Evolutionary conservation across 35 echinoderm and acorn worm species (phyloP), one percentile per base, ranked within the genome.

Genomic region (Holothuria glaberrima): DNA sequence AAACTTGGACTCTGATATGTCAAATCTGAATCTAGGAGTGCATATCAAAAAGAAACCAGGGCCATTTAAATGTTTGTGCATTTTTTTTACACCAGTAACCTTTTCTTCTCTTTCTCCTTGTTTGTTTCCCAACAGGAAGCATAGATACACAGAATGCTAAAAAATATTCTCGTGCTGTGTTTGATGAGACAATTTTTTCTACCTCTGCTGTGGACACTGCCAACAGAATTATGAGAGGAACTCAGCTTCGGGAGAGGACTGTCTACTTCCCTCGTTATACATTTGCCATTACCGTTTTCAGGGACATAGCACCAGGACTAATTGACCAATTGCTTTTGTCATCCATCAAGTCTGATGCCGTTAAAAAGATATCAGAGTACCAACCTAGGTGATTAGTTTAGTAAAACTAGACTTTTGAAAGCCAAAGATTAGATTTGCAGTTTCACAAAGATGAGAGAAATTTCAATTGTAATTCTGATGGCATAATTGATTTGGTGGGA

Each of bases 81-180:
- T 54, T 69, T 17, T 12, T 29, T 69, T 69, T 2, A 26, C n/a
- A n/a, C n/a, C n/a, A n/a, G n/a, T n/a, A n/a, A n/a, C n/a, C 5
- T 25, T 44, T 73, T 9, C 36, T 82, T 80, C 59, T 57, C 89
- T 64, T 62, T 36, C 68, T 48, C n/a, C n/a, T n/a, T n/a, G n/a
- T n/a, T 19, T 34, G 18, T 68, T 38, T 41, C 36, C 36, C 7
- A 41, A 31, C 88, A 96, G 95, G 96, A 13, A 80, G 89, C 30
- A 92, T 98, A 30, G 81, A 94, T 33, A 98, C 96, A 50, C 66
- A 86, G 56, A 91, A 90, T 89, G 95, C 90, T 25, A 63, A 74
- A 14, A 80, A 88, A 65, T 81, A 62, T 18, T 57, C 86, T 0
- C 77, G 85, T 41, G 68, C n/a, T 17, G 83, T 92, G 19, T 86